Base-by-base conservation (phyloP, 2,113 vertebrate genomes). In the Peromyscus californicus region DNA sequence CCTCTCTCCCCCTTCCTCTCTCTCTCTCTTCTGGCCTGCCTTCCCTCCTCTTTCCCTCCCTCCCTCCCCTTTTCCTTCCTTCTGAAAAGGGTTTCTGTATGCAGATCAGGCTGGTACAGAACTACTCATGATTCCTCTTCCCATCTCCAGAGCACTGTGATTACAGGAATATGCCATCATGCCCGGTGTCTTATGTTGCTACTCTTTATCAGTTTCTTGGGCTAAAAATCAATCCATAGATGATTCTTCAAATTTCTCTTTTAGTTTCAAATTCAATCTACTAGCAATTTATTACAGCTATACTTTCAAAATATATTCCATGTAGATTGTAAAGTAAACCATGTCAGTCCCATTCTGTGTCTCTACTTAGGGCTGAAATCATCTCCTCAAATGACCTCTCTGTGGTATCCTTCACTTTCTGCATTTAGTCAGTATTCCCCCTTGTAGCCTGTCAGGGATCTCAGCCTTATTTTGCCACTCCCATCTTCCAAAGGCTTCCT, bases 241-340 rank as follows among this genome's bases (percentile, higher is more conserved):
- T 94, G 87, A 39, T 29, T 90, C 33, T 83, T 91, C 10, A 84
- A 87, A 10, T 87, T 91, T 80, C 15, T 90, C 45, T 86, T 89
- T 95, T 17, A 84, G 15, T 76, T 96, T 93, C 8, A 74, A 48
- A 78, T 93, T 94, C 61, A 91, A 0, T 54, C 11, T 11, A 57
- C 51, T 76, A 91, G 24, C 15, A 94, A 54, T 16, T 84, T 26
- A 63, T 67, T 22, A 11, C 22, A 89, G 57, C 39, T 84, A 8
- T 82, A 45, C 54, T 97, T 95, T 69, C 26, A 78, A 95, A 91
- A 78, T 74, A 78, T 24, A 42, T 89, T 87, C 19, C 36, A 69
- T 4, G 13, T 65, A 10, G 75, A 36, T 75, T 1, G 12, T 29
- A 31, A 79, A 80, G 86, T 39, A 91, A 92, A 79, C 67, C n/a